These are phyloP conservation scores for Lingula anatina DNA, from an alignment of 2,888 invertebrate genomes.

Conservation along the genomic window DNA sequence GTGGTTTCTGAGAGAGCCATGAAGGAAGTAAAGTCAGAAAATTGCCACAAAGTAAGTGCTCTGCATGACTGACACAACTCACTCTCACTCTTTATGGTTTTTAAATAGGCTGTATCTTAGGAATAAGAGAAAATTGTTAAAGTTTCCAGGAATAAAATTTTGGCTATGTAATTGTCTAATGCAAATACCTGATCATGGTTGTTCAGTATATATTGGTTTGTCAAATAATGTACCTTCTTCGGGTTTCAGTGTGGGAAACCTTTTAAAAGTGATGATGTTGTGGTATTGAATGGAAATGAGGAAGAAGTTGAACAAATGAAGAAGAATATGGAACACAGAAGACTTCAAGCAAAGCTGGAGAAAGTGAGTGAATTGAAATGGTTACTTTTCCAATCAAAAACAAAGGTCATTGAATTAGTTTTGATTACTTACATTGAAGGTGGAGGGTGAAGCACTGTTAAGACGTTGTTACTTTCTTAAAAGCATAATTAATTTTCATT, in stretches of 20 bases:
- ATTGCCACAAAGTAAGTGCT: constrained; percentile 57
- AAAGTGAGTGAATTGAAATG: too few species aligned
- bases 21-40: constrained; percentile 67
- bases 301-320: constrained; percentile 65
- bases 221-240: background rate
- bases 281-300: constrained; percentile 81
- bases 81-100: background rate
- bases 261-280: constrained; percentile 72
- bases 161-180: background rate
- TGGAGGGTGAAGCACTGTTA: too few species aligned
- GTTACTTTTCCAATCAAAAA: too few species aligned
- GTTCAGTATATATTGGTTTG: background rate
- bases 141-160: background rate
- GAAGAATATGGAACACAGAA: constrained; percentile 64
- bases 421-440: too few species aligned
- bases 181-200: background rate
- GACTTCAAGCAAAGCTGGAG: constrained; percentile 56
- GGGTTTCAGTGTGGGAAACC: constrained; percentile 78
- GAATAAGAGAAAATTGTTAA: background rate
- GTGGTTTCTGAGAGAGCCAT: constrained; percentile 92
- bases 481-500: too few species aligned
- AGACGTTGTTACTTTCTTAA: too few species aligned
- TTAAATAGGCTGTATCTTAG: background rate
- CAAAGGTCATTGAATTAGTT: too few species aligned
- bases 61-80: background rate